Base-by-base conservation (phyloP, 2,113 vertebrate species). In the Dermatemys mawii region DNA sequence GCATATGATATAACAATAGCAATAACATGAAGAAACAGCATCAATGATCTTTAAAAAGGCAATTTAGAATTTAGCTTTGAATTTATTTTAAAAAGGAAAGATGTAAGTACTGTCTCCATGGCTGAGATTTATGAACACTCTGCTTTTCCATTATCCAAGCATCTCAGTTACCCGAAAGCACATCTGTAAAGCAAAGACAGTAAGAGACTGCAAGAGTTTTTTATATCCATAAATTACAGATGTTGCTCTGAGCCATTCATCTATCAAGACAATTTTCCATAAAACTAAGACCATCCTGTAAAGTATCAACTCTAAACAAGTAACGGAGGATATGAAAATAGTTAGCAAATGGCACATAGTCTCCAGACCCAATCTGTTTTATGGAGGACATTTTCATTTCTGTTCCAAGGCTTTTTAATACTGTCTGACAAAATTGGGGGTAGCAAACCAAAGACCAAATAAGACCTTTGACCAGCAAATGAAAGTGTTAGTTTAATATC, bases 91-190 rank as follows among this genome's bases (percentile, higher is more conserved):
- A 94, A 87, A 94, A 97, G 94, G 90, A 93, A 97, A 98, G 67
- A 96, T 89, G 84, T 95, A 96, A 96, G 93, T 78, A 97, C 85
- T 96, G 86, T 96, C 92, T 97, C 96, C 73, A 95, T 92, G 94
- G 97, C 93, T 94, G 96, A 98, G 96, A 97, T 97, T 97, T 97
- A 98, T 97, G 97, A 96, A 86, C 54, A 85, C 46, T 91, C 86
- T 80, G 49, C 89, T 93, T 96, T 95, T 93, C 89, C 92, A 94
- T 97, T 97, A 97, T 94, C 95, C 92, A 95, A 96, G 96, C 93
- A 97, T 97, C 97, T 97, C 76, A 93, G 93, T 96, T 97, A 94
- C 95, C 97, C 97, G 94, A 81, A 94, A 98, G 94, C 96, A 95
- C 80, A 88, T 97, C 95, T 97, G 88, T 96, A 97, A 95, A 92